phyloP scores from a whole-genome alignment of 2,113 vertebrate genomes.

The Sinosuthora webbiana region DNA sequence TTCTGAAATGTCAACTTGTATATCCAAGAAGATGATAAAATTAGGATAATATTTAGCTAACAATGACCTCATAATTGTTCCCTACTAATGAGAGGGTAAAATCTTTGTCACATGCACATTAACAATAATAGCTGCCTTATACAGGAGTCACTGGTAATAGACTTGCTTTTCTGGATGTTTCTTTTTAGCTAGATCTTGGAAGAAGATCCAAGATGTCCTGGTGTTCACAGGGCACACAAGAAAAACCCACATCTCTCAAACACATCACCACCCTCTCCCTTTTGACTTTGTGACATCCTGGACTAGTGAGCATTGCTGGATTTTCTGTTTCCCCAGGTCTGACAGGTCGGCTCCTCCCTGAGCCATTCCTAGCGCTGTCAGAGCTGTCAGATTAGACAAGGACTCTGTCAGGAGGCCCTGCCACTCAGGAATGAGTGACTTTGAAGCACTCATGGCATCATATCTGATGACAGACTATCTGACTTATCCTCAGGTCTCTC shows the following conservation, averaged over 20 bases:
- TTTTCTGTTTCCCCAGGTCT: background rate
- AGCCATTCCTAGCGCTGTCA: background rate
- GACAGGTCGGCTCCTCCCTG: background rate
- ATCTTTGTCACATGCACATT: background rate
- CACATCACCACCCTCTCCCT: background rate
- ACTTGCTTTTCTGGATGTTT: background rate
- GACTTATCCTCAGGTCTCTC: background rate
- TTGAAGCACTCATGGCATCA: background rate
- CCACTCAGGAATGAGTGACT: background rate
- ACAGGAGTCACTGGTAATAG: background rate
- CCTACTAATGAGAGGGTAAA: background rate
- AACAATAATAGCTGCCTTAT: background rate
- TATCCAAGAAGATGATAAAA: background rate
- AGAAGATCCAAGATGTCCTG: background rate
- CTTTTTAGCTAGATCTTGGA: background rate
- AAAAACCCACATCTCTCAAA: background rate
- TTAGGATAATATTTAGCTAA: constrained; percentile 3
- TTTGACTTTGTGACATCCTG: background rate
- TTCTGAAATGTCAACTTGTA: background rate
- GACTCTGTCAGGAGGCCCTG: background rate
- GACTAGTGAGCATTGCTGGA: background rate
- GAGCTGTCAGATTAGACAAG: background rate
- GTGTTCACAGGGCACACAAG: background rate
- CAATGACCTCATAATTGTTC: background rate
- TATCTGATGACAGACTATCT: background rate